Base-by-base conservation (phyloP, 2,797 vertebrate genomes). In the Enteromius unitaeniatus region DNA sequence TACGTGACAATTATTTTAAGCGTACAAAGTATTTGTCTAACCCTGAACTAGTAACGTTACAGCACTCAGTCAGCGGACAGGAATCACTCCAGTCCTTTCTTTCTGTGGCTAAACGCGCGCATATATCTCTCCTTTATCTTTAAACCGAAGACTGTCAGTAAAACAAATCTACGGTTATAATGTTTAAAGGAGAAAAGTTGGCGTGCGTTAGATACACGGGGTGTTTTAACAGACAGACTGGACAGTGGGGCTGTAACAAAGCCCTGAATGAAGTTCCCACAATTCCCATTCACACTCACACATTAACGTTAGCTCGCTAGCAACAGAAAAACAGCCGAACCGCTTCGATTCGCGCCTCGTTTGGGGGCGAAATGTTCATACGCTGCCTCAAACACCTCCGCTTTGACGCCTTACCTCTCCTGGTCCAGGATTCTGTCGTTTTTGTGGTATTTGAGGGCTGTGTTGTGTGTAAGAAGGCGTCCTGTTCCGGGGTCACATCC, bases 401-500 rank as follows among this genome's bases (percentile, higher is more conserved):
- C 47, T 78, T 80, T 75, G 34, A 10, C 49, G 55, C 81, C 95
- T 95, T 93, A 96, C 95, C 95, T 94, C 94, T 96, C 94, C 94
- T 95, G 94, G 91, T 95, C 95, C 93, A 95, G 95, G 90, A 93
- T 95, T 92, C 93, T 93, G 91, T 93, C 91, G 93, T 93, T 90
- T 91, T 88, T 89, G 91, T 89, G 91, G 87, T 93, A 91, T 94
- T 93, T 94, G 93, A 95, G 95, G 93, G 93, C 90, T 90, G 93
- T 95, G 93, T 94, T 94, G 92, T 93, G 93, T 91, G 70, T 94
- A 91, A 91, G 91, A 92, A 93, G 91, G 93, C 92, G 94, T 95
- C 93, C 94, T 94, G 94, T 96, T 96, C 95, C 95, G 95, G 95
- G 95, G 94, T 95, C 95, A 95, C 95, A 96, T 96, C 95, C 95